These are phyloP conservation scores for Mormyrus iriodes DNA, from an alignment of 2,113 vertebrate genomes.

Conservation along the genomic window DNA sequence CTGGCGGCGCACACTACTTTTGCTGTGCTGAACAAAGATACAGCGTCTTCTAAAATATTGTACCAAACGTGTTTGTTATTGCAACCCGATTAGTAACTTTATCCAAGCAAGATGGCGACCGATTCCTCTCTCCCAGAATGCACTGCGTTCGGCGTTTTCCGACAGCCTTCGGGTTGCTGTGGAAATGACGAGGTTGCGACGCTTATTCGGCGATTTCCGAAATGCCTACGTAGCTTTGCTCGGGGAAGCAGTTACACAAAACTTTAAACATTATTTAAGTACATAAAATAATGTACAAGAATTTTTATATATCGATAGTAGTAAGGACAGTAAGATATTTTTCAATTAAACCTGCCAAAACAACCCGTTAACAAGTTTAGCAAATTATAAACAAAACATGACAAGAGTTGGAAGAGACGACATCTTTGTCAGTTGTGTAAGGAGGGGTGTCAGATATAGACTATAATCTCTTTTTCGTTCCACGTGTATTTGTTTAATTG, in stretches of 20 bases:
- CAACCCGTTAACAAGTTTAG: not conserved
- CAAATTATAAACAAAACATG: not conserved
- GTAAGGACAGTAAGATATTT: not conserved
- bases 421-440: not conserved
- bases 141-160: conserved; percentile 49
- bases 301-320: not conserved
- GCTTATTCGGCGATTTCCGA: not conserved
- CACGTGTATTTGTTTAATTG: not conserved
- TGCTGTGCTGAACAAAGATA: not conserved
- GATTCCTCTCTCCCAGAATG: conserved; percentile 48
- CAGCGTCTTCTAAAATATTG: conserved; percentile 16
- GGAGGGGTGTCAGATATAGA: not conserved
- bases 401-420: not conserved
- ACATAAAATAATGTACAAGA: not conserved
- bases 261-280: not conserved
- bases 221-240: not conserved
- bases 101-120: conserved; percentile 63
- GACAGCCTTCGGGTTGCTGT: conserved; percentile 38
- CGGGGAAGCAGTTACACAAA: not conserved
- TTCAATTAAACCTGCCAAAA: not conserved
- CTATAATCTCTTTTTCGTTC: not conserved
- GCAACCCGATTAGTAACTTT: conserved; percentile 37
- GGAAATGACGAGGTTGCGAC: not conserved
- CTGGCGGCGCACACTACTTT: not conserved
- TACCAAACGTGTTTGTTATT: conserved; percentile 39